Conservation (phyloP, 2,888 invertebrate genomes). For the Plemyria rubiginata region DNA sequence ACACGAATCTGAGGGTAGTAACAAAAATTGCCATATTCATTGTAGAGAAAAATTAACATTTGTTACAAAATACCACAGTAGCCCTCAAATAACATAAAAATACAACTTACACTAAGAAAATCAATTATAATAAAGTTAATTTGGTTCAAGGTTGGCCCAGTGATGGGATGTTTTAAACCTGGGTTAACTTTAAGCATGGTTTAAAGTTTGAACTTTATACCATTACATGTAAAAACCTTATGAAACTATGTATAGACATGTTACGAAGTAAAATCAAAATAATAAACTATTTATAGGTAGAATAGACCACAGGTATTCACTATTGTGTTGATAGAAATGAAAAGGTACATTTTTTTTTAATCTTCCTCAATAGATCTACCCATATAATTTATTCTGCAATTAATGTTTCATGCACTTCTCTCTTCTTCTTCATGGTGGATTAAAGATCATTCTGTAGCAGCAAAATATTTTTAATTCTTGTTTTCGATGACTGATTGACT, state of each 20-base stretch:
- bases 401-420: too few species aligned
- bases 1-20: neutral
- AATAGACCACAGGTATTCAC: neutral
- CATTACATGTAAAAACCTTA: neutral
- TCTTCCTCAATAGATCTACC: too few species aligned
- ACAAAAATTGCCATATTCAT: neutral
- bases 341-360: too few species aligned
- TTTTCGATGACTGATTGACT: too few species aligned
- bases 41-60: neutral
- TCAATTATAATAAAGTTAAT: neutral
- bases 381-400: too few species aligned
- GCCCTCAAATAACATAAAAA: neutral
- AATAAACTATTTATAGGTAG: neutral
- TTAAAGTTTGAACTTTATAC: too few species aligned
- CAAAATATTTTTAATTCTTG: too few species aligned
- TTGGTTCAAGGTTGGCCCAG: neutral
- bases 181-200: neutral
- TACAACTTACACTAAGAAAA: neutral
- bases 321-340: neutral
- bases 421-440: too few species aligned
- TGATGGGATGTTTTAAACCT: neutral
- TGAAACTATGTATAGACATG: slow-evolving; percentile 9
- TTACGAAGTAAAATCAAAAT: slow-evolving; percentile 15
- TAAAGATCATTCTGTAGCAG: too few species aligned
- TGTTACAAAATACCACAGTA: neutral